phyloP scores from a whole-genome alignment of 2,888 invertebrate species.

The Lydus trimaculatus region DNA sequence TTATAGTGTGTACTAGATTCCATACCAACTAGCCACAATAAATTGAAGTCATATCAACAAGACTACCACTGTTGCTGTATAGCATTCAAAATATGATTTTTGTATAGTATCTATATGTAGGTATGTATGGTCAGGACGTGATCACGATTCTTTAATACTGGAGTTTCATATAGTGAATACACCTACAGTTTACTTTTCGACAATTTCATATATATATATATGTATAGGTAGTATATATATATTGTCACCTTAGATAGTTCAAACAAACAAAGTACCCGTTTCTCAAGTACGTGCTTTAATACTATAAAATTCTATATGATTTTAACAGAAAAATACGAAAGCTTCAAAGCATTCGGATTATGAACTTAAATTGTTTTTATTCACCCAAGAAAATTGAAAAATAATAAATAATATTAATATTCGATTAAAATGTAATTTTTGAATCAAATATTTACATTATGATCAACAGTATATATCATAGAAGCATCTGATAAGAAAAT shows the following conservation, averaged over 20 bases:
- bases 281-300: conserved; percentile 20
- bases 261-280: conserved; percentile 25
- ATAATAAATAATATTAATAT: too few relatives aligned
- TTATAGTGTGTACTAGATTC: background rate
- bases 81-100: conserved; percentile 29
- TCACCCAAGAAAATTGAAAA: too few relatives aligned
- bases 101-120: conserved; percentile 7
- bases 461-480: too few relatives aligned
- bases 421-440: background rate
- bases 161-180: background rate
- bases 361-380: background rate
- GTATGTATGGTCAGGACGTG: background rate
- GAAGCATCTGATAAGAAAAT: background rate
- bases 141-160: background rate
- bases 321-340: background rate
- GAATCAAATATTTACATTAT: background rate
- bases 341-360: background rate
- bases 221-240: too few relatives aligned
- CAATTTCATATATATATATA: too few relatives aligned
- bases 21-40: conserved; percentile 16
- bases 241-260: conserved; percentile 17
- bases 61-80: conserved; percentile 3
- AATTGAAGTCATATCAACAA: conserved; percentile 15
- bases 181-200: background rate
- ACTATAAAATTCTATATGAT: background rate